Base-by-base conservation (phyloP, 2,113 vertebrate species). In the Eublepharis macularius region DNA sequence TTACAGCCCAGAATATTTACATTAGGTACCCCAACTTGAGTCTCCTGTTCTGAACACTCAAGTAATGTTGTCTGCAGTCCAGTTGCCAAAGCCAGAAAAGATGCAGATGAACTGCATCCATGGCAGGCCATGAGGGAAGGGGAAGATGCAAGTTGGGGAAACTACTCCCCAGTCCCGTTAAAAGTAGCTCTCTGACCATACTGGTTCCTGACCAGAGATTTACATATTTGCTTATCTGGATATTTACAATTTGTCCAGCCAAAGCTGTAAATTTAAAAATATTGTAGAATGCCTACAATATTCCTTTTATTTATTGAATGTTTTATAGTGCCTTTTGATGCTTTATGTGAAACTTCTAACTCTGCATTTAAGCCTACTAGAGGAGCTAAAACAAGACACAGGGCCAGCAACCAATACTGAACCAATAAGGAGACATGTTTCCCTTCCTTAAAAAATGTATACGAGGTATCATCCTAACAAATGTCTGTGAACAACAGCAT, bases 281-380 rank as follows among this genome's bases (percentile, higher is more conserved):
- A 90, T 92, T 93, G 81, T 85, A 87, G 85, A 88, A 91, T 93
- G 81, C 74, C 87, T 88, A 0, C 93, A 88, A 21, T 84, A 84
- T 80, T 66, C 76, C 49, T 94, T 85, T 95, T 87, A 54, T 92
- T 94, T 93, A 87, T 85, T 70, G 92, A 88, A 88, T 69, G 36
- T 88, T 95, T 95, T 93, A 96, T 87, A 95, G 97, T 98, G 97
- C 97, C 97, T 98, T 98, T 96, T 97, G 93, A 88, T 95, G 92
- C 96, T 95, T 90, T 94, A 85, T 83, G 75, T 65, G 70, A 95
- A 93, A 90, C 88, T 79, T 90, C 72, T 80, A 94, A 90, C 83
- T 86, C 65, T 83, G 57, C 54, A 26, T 60, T 87, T 91, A 81
- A 92, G 91, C 80, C 89, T 79, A 76, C 73, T 45, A 80, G 47